Percentiles rank a stretch among this genome's conserved stretches.
Evolutionary conservation across 2,113 vertebrate genomes (phyloP).

Genomic region (Crypturellus undulatus): DNA sequence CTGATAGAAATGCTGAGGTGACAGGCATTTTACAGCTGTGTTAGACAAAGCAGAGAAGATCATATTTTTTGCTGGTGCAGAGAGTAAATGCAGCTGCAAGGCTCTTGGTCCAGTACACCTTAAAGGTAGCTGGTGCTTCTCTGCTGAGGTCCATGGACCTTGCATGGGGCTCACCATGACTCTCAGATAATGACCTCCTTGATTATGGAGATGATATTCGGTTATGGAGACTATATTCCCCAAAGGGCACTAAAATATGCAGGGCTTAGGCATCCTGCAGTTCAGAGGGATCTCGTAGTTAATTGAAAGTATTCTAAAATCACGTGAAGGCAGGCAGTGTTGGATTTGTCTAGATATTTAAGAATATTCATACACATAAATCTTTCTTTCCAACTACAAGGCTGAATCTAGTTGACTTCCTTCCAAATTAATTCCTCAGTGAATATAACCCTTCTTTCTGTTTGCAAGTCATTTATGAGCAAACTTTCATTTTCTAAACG

Average conservation of each 20-base stretch:
- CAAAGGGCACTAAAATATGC: neutral
- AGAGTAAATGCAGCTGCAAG: neutral
- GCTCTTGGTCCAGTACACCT: fast-evolving
- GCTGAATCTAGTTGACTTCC: neutral
- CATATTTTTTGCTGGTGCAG: fast-evolving
- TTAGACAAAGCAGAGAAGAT: neutral
- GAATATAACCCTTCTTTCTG: neutral
- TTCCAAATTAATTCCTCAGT: neutral
- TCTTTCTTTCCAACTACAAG: neutral
- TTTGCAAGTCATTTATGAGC: neutral
- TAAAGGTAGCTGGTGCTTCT: neutral
- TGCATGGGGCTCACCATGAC: neutral
- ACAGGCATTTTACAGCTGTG: neutral
- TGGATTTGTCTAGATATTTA: neutral
- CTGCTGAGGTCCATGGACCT: neutral
- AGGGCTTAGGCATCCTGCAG: neutral
- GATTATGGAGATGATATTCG: neutral
- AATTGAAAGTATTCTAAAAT: neutral
- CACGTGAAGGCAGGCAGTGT: neutral
- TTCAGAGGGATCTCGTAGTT: neutral
- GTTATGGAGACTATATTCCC: neutral
- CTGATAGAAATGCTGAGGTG: neutral
- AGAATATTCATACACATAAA: neutral
- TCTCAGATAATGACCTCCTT: neutral
- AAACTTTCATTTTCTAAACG: neutral